phyloP scores from a whole-genome alignment of 2,888 invertebrate species.

The Polydrusus tereticollis region DNA sequence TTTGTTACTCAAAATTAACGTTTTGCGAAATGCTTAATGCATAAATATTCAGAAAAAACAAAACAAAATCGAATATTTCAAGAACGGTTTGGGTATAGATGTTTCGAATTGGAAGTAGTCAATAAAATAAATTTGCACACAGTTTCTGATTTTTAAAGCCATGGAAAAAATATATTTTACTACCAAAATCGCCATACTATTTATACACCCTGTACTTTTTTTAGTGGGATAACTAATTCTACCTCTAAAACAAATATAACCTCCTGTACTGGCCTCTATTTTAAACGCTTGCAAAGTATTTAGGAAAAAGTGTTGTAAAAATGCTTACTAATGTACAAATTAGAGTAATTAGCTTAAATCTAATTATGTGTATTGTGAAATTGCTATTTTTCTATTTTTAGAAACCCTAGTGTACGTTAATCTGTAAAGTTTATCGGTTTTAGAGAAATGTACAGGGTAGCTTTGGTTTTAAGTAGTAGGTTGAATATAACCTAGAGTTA shows the following conservation, averaged over 20 bases:
- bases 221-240: no score
- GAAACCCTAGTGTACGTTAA: neutral
- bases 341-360: constrained; percentile 2
- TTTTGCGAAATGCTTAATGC: no score
- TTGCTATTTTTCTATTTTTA: constrained; percentile 8
- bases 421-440: neutral
- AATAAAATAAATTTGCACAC: no score
- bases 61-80: no score
- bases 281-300: neutral
- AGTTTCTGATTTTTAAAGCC: no score
- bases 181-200: no score
- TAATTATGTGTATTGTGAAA: constrained; percentile 4
- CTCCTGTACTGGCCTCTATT: neutral
- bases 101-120: no score
- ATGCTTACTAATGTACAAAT: constrained; percentile 15
- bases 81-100: no score
- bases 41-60: no score
- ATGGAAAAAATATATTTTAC: no score
- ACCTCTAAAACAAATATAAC: neutral
- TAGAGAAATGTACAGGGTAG: constrained; percentile 16
- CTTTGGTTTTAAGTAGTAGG: constrained; percentile 14
- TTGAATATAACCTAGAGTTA: neutral
- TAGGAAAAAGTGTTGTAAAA: neutral
- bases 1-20: no score
- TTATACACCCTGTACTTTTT: no score